Evolutionary conservation across 2,113 vertebrate genomes (phyloP).

Genomic region (Calyptomena viridis): DNA sequence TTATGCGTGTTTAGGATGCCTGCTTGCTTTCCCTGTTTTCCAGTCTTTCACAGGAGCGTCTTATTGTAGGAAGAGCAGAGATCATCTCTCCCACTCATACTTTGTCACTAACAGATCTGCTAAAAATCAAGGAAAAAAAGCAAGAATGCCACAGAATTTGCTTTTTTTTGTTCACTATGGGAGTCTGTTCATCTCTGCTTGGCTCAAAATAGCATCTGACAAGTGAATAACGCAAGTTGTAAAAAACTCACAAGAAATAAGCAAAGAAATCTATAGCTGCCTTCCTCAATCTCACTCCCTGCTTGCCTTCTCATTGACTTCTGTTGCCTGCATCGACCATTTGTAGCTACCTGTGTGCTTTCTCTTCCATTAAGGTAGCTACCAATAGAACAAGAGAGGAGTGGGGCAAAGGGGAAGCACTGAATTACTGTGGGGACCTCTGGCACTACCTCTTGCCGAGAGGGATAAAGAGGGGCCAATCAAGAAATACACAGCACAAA

Average conservation of each 20-base stretch:
- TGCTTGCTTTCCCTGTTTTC: background rate
- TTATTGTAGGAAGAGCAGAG: background rate
- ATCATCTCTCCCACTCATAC: background rate
- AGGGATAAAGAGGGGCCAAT: background rate
- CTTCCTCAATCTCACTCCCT: conserved; percentile 70
- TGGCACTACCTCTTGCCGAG: background rate
- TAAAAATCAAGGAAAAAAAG: conserved; percentile 26
- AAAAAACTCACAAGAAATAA: conserved; percentile 75
- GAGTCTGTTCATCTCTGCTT: conserved; percentile 63
- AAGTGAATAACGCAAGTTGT: conserved; percentile 70
- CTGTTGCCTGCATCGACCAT: conserved; percentile 56
- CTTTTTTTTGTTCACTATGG: conserved; percentile 33
- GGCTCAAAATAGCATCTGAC: conserved; percentile 74
- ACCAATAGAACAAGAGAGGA: background rate
- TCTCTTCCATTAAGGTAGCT: conserved; percentile 47
- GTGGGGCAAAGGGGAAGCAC: background rate
- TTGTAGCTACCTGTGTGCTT: conserved; percentile 46
- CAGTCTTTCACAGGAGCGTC: background rate
- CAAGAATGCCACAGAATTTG: conserved; percentile 35
- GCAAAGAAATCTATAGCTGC: conserved; percentile 76
- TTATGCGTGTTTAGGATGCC: background rate
- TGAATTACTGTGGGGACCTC: conserved; percentile 19
- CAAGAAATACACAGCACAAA: background rate
- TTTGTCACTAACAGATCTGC: background rate
- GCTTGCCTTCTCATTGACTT: conserved; percentile 71